Base-by-base conservation (phyloP, 1,140 invertebrate species). In the Hyles vespertilio region DNA sequence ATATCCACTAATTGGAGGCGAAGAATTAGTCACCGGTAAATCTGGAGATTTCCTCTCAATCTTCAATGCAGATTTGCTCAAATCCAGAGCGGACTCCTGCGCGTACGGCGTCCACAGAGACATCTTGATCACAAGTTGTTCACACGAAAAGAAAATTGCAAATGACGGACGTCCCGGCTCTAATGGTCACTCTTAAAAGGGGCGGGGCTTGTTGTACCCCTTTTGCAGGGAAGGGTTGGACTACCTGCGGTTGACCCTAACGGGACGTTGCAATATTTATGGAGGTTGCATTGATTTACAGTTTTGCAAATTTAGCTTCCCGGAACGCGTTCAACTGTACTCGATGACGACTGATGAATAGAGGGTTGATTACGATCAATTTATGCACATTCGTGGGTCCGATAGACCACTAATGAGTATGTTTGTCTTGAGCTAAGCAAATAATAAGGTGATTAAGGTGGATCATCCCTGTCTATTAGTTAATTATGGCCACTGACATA, bases 61-160 rank as follows among this genome's bases (percentile, higher is more conserved):
- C 49, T 65, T 67, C 7, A 65, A 51, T 6, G 58, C 45, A 9
- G 48, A n/a, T 10, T 33, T 54, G 43, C 44, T 61, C 12, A 69
- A 49, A 51, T 69, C 67, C 10, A 69, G 10, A 6, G 67, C 54
- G 4, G 52, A 43, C 51, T 69, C 63, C 55, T 65, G 58, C 0
- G 56, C 51, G 58, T 69, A 65, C 3, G 67, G 67, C 3, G 63
- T 69, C 67, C 62, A 65, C 6, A 69, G 32, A 34, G 61, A 45
- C 66, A 69, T 65, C 3, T 61, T 61, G 57, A 8, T 49, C 32
- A 53, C 32, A 22, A 56, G 32, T 65, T 51, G 52, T 57, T 8
- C 44, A 44, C 50, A 54, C 56, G 58, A 58, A 53, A 44, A 51
- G 32, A 36, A 43, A 40, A 36, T 34, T 32, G 8, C 22, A 44